Evolutionary conservation across 1,140 invertebrate species (phyloP).

Genomic region (Zaprionus ghesquierei): DNA sequence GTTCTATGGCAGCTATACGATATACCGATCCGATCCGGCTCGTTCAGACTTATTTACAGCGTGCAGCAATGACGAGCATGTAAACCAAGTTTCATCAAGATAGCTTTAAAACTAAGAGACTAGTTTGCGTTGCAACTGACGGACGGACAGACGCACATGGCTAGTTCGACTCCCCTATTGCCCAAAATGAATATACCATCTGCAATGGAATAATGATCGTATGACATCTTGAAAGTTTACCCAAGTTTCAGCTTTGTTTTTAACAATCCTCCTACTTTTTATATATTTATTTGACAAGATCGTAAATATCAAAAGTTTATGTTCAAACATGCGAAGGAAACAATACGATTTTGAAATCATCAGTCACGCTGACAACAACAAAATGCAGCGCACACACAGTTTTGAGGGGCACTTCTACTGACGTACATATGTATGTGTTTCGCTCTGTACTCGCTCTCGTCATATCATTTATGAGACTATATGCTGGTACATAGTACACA

Average conservation of each 20-base stretch:
- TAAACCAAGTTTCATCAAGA: too few relatives aligned
- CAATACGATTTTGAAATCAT: not conserved
- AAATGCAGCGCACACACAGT: not conserved
- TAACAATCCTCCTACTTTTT: not conserved
- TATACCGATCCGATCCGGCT: too few relatives aligned
- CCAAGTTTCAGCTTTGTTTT: not conserved
- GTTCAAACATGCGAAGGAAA: not conserved
- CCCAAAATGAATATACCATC: too few relatives aligned
- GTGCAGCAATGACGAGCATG: too few relatives aligned
- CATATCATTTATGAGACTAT: not conserved
- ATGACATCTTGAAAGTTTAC: not conserved
- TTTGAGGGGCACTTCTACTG: not conserved
- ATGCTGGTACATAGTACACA: not conserved
- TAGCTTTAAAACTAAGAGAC: too few relatives aligned
- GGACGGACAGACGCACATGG: too few relatives aligned
- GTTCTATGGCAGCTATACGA: too few relatives aligned
- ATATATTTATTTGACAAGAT: not conserved
- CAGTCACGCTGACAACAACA: not conserved
- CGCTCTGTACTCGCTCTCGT: not conserved
- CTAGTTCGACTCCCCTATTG: too few relatives aligned
- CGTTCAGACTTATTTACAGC: too few relatives aligned
- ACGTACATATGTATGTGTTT: not conserved
- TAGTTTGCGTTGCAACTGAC: too few relatives aligned
- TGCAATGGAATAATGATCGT: too few relatives aligned
- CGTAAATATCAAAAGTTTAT: not conserved